phyloP scores from a whole-genome alignment of 2,113 vertebrate genomes.

The Vidua macroura region DNA sequence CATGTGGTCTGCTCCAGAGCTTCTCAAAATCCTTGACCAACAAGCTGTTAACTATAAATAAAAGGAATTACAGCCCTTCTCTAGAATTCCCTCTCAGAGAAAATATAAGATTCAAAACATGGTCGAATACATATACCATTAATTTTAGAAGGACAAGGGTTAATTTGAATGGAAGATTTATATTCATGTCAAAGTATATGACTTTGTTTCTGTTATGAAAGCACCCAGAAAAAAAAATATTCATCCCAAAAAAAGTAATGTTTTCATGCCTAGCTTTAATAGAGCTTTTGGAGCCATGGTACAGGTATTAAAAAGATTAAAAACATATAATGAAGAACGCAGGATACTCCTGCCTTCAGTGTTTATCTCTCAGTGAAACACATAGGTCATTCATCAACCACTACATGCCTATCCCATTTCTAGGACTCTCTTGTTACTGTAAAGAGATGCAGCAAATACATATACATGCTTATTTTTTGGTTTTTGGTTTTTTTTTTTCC shows the following conservation, averaged over 20 bases:
- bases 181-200: background rate
- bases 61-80: background rate
- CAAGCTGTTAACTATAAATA: background rate
- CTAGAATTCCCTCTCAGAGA: background rate
- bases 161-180: background rate
- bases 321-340: background rate
- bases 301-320: background rate
- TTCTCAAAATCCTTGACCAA: background rate
- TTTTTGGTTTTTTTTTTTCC: background rate
- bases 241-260: background rate
- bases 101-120: background rate
- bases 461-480: background rate
- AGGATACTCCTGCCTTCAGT: background rate
- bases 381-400: background rate
- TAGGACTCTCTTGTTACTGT: background rate
- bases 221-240: background rate
- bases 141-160: background rate
- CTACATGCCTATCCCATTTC: background rate
- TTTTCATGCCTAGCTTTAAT: background rate
- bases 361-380: background rate
- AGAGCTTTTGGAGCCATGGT: background rate
- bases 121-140: background rate
- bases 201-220: background rate
- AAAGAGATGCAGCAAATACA: background rate
- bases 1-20: background rate